Base-by-base conservation (phyloP, 2,888 invertebrate genomes). In the Philereme transversata region DNA sequence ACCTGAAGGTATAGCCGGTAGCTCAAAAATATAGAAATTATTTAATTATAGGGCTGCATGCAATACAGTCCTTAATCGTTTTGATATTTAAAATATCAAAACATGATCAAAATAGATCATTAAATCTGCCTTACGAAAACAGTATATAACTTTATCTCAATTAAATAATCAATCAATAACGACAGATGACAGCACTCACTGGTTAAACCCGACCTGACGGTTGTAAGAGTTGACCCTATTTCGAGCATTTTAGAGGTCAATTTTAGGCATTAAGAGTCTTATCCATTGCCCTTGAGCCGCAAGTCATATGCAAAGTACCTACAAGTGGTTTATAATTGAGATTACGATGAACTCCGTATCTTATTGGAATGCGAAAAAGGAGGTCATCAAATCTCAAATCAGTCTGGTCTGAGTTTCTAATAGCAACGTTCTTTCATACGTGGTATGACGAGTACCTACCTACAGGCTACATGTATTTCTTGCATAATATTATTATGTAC, bases 381-480 rank as follows among this genome's bases (percentile, higher is more conserved):
- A 65, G 59, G 62, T 65, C 62, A 61, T 57, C 51, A 52, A 57
- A 62, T 59, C 56, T 59, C 50, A 48, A 50, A 52, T 60, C 38
- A 4, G 53, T 35, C 33, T 8, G 47, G 48, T 49, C 49, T 47
- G 11, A 45, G 4, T 40, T 51, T 40, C 10, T 46, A 7, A 45
- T 38, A 54, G n/a, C 48, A 22, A 43, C 22, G 22, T 22, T 22
- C 22, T 22, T 22, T 22, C 22, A 22, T 22, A 22, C 3, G 22
- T 22, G 22, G 22, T 22, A 22, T 22, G 3, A 3, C 22, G 22
- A 22, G 22, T 22, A 22, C 22, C 22, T 22, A 22, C 22, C 22
- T 22, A 71, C 38, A 72, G 65, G 67, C 22, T 22, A 71, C 38
- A 72, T 65, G 67, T 71, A 72, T 71, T 60, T 68, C 65, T 72